phyloP scores from a whole-genome alignment of 2,113 vertebrate genomes.

The Hyla sarda region DNA sequence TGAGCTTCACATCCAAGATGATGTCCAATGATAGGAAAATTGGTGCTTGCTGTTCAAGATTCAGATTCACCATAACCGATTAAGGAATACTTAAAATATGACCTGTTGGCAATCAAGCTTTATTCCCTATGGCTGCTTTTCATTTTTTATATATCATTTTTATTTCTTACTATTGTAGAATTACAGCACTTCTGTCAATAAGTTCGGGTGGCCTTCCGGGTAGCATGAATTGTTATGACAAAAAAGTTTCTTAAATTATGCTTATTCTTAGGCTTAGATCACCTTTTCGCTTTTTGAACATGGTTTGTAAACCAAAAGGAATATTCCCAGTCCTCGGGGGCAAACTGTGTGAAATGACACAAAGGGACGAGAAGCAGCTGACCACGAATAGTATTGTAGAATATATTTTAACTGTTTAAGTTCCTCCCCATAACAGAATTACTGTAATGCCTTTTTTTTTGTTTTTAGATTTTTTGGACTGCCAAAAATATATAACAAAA shows the following conservation, averaged over 20 bases:
- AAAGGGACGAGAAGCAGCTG: background rate
- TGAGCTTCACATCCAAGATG: no score
- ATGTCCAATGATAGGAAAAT: background rate
- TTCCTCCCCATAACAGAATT: background rate
- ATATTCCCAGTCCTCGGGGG: background rate
- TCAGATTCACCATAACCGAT: background rate
- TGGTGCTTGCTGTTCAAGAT: slow-evolving; percentile 1
- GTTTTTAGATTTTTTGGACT: background rate
- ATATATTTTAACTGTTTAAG: background rate
- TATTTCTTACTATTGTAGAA: no score
- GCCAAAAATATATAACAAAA: background rate
- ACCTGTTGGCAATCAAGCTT: background rate
- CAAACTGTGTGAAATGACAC: background rate
- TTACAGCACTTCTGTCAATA: background rate
- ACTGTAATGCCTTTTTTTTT: background rate
- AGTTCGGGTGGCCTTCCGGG: background rate
- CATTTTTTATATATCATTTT: no score
- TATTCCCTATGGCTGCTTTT: background rate
- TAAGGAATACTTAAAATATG: background rate
- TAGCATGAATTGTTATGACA: background rate
- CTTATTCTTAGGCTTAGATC: background rate
- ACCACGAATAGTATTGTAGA: background rate
- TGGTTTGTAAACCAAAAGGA: background rate
- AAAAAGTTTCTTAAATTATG: background rate
- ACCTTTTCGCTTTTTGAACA: background rate